Evolutionary conservation across 1,140 invertebrate genomes (phyloP).

Genomic region (Plodia interpunctella): DNA sequence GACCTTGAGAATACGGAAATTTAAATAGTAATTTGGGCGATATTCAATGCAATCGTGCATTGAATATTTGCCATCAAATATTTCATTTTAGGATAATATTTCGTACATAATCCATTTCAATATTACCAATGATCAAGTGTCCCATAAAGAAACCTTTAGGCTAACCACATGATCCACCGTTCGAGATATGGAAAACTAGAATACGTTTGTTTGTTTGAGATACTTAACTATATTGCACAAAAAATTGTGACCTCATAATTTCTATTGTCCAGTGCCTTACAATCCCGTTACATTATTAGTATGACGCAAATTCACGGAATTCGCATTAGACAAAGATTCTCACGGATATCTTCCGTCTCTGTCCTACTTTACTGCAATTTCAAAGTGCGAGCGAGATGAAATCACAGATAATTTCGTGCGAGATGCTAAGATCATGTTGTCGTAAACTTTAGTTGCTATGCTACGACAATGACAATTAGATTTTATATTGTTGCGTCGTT

Average conservation of each 20-base stretch:
- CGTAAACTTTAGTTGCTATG: neutral
- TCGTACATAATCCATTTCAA: too few species aligned
- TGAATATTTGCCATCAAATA: too few species aligned
- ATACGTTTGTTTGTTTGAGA: too few species aligned
- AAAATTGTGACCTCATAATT: neutral
- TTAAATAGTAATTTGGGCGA: too few species aligned
- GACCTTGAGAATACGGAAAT: too few species aligned
- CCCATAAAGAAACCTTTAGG: too few species aligned
- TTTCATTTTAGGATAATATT: too few species aligned
- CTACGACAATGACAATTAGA: neutral
- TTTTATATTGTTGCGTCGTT: neutral
- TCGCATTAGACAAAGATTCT: neutral
- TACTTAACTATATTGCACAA: too few species aligned
- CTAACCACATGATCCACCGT: too few species aligned
- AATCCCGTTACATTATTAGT: neutral
- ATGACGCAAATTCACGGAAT: constrained; percentile 2
- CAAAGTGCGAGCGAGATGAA: neutral
- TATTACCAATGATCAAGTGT: too few species aligned
- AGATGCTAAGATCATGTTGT: neutral
- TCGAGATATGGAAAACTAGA: too few species aligned
- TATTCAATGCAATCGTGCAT: too few species aligned
- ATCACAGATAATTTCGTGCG: constrained; percentile 1
- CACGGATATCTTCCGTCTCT: neutral
- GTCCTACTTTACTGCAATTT: neutral
- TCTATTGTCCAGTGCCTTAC: neutral